Conservation (phyloP, 1,140 invertebrate genomes). For the Trypoxylus dichotomus region DNA sequence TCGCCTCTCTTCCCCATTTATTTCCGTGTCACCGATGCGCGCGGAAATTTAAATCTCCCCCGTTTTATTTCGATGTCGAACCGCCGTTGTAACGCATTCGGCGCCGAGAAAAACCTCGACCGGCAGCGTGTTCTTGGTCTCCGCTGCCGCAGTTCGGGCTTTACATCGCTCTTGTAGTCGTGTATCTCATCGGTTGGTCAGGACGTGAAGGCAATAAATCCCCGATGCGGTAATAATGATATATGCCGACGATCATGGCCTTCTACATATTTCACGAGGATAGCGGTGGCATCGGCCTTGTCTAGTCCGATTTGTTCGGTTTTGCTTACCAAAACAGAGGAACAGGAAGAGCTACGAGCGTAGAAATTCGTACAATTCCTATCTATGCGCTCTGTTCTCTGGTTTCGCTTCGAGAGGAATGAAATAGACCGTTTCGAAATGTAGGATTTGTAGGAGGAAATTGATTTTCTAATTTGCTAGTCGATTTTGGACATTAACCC, state of each 20-base stretch:
- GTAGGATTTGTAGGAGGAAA: no score
- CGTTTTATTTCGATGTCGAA: not conserved
- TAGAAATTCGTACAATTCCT: no score
- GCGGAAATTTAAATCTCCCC: not conserved
- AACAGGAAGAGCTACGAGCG: not conserved
- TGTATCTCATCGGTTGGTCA: not conserved
- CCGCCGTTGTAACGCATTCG: no score
- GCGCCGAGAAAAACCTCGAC: no score
- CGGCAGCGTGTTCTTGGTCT: no score
- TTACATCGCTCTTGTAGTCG: not conserved
- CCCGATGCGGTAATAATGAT: not conserved
- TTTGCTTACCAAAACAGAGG: not conserved
- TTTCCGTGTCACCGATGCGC: not conserved
- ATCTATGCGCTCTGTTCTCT: no score
- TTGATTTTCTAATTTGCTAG: no score
- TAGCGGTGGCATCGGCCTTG: not conserved
- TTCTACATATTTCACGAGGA: not conserved
- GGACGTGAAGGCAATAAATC: not conserved
- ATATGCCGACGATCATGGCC: not conserved
- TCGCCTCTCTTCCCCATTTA: not conserved
- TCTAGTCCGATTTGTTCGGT: not conserved
- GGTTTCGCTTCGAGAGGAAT: no score
- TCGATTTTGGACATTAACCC: no score
- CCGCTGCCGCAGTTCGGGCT: no score
- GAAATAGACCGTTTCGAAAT: no score